Evolutionary conservation across 1,140 invertebrate genomes (phyloP).

Genomic region (Rhopalosiphum padi): DNA sequence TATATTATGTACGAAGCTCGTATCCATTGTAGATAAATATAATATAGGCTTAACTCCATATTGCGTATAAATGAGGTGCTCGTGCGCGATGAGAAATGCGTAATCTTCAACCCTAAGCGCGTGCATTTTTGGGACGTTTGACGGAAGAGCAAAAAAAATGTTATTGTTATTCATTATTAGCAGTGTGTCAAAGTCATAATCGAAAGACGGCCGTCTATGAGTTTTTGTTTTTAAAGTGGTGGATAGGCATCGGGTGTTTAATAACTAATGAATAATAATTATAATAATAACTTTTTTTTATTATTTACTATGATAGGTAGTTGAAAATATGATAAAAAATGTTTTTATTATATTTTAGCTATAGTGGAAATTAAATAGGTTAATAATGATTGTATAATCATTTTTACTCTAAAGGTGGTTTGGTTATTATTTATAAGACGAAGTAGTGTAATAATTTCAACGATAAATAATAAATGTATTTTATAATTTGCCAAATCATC

Average conservation of each 20-base stretch:
- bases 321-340: no score
- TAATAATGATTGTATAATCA: not conserved
- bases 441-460: not conserved
- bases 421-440: not conserved
- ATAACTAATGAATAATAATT: no score
- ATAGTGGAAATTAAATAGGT: no score
- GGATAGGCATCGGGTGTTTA: no score
- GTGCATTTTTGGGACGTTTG: not conserved
- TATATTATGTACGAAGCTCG: not conserved
- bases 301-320: no score
- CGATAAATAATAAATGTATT: not conserved
- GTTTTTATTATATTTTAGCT: no score
- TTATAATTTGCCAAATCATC: not conserved
- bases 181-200: no score
- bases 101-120: not conserved
- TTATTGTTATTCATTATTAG: not conserved
- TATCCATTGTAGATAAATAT: not conserved
- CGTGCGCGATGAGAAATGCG: not conserved
- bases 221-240: no score
- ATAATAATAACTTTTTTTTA: no score
- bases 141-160: not conserved
- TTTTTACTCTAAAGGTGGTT: not conserved
- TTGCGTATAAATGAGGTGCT: not conserved
- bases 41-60: not conserved
- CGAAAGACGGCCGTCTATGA: no score